Evolutionary conservation across 2,113 vertebrate genomes (phyloP).

Genomic region (Colaptes auratus): DNA sequence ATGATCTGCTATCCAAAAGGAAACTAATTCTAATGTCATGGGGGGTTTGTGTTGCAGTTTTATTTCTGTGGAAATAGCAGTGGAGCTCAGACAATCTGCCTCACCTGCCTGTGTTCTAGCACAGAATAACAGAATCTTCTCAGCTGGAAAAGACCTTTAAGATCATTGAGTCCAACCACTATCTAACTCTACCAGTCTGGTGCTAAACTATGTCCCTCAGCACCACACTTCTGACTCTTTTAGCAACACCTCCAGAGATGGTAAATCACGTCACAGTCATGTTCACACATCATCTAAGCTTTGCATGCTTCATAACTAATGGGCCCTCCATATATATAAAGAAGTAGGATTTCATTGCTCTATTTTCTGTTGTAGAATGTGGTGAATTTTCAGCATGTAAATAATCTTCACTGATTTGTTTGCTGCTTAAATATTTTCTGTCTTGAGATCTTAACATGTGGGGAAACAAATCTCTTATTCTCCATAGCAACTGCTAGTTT

Average conservation of each 20-base stretch:
- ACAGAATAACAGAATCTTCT: no score
- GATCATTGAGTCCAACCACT: no score
- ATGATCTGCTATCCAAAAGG: not conserved
- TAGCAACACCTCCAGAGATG: no score
- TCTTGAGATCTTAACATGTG: not conserved
- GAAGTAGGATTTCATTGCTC: not conserved
- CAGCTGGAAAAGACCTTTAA: no score
- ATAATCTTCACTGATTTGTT: not conserved
- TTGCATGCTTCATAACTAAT: not conserved
- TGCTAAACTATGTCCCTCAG: no score
- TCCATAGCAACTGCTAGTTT: not conserved
- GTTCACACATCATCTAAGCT: not conserved
- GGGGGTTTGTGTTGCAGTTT: slow-evolving; percentile 9
- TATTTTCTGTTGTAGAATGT: not conserved
- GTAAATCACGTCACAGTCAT: not conserved
- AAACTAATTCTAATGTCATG: slow-evolving; percentile 6
- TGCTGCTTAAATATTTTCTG: not conserved
- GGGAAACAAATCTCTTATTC: not conserved
- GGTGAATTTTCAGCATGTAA: not conserved
- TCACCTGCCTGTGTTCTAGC: not conserved
- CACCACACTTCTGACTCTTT: no score
- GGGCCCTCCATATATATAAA: not conserved
- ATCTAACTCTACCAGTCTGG: no score
- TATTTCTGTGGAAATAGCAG: not conserved
- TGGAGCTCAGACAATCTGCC: not conserved